Evolutionary conservation across 2,797 vertebrate genomes (phyloP), one percentile per base, ranked within the genome.

Genomic region (Heliangelus exortis): DNA sequence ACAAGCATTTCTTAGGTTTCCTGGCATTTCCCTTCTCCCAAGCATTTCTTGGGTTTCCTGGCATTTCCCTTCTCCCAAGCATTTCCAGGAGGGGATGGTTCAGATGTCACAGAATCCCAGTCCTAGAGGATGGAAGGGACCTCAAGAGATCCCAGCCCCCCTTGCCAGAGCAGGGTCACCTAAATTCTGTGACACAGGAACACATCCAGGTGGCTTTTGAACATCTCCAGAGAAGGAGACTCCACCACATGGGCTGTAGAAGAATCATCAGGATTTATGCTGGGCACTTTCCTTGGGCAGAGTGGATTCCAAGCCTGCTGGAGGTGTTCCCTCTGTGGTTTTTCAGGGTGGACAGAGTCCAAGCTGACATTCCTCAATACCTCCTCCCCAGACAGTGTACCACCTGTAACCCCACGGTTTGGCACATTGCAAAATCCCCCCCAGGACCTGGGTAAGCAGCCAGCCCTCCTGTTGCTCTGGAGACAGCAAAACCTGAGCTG

Each of bases 391-490:
- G 77, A 93, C 43, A 14, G 41, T 1, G 45, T 36, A 36, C 80
- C 91, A 95, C 65, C 89, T 80, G 57, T 28, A 81, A 73, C 0
- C 1, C 59, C 50, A 51, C 63, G n/a, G 68, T 31, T 74, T n/a
- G 66, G 45, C 43, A 29, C 36, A 19, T 77, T 96, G 87, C 92
- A 92, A 96, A 94, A 95, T 80, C 53, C 54, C 82, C 82, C 45
- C 48, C 75, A 57, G 68, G 43, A 39, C 48, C 51, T 50, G 51
- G 51, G 63, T 63, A 50, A 77, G 51, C 67, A 58, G 69, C 68
- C 73, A 89, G 6, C 43, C 80, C 57, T 1, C 1, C 1, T 20
- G 26, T 51, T 83, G 43, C 2, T 39, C 34, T 78, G 69, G 45
- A 72, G 62, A 69, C 34, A 66, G 80, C 58, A 73, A 54, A 73